Evolutionary conservation across 1,140 invertebrate species (phyloP).

Genomic region (Diabrotica undecimpunctata): DNA sequence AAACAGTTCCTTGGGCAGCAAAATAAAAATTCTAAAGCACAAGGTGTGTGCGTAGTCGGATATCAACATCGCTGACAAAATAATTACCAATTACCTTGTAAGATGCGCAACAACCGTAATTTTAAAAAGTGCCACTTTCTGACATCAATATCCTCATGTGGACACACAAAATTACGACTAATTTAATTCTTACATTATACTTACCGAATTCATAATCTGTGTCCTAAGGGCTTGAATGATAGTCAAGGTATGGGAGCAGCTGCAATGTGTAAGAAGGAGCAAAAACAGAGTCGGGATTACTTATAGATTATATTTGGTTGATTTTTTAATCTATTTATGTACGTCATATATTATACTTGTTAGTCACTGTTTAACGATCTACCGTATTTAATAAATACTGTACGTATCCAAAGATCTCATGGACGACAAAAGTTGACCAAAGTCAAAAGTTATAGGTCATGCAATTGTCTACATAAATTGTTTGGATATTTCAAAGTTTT

Average conservation of each 20-base stretch:
- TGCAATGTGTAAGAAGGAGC: not conserved
- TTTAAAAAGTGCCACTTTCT: constrained; percentile 8
- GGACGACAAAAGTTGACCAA: too few relatives aligned
- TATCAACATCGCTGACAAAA: not conserved
- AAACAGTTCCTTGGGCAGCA: too few relatives aligned
- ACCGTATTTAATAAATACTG: too few relatives aligned
- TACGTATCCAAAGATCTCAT: too few relatives aligned
- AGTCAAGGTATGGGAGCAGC: constrained; percentile 4
- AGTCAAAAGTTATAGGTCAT: too few relatives aligned
- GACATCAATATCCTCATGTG: constrained; percentile 9
- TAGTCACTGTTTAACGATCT: too few relatives aligned
- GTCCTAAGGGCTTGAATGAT: constrained; percentile 6
- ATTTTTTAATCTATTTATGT: not conserved
- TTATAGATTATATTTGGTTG: not conserved
- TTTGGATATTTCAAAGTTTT: too few relatives aligned
- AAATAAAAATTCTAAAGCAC: too few relatives aligned
- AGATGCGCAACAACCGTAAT: constrained; percentile 5
- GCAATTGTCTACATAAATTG: too few relatives aligned
- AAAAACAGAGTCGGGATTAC: not conserved
- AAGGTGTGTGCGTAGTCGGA: too few relatives aligned
- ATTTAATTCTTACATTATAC: constrained; percentile 11
- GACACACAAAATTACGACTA: constrained; percentile 10
- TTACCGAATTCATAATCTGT: constrained; percentile 11
- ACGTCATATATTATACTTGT: too few relatives aligned
- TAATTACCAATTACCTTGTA: constrained; percentile 6